Base-by-base conservation (phyloP, 2,797 vertebrate species). In the Scolopax rusticola region DNA sequence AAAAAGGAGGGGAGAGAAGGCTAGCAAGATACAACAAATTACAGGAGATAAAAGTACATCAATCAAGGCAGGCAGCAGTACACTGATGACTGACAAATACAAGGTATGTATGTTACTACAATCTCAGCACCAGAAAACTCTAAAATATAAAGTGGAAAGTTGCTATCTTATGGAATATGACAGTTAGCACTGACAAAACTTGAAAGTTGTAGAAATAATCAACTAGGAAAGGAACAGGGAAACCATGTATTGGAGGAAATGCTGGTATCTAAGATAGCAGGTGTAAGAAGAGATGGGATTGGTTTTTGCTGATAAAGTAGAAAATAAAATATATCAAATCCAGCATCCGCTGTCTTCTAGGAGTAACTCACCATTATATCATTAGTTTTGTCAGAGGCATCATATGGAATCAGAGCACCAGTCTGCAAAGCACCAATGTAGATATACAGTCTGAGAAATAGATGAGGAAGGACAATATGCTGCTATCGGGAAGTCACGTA, bases 401-500 rank as follows among this genome's bases (percentile, higher is more conserved):
- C 16, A 4, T 8, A 27, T 11, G 68, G 71, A 45, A 67, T 40
- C 33, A 43, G 83, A 80, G 51, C 36, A 6, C 10, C 51, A 32
- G 27, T 36, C 53, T 47, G 57, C 41, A 43, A 73, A n/a, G 47
- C 28, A 63, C 60, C 79, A n/a, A 3, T 15, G 38, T 0, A n/a
- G 65, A 87, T 6, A 21, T 4, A 33, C 56, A 10, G 15, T 9
- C 75, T 14, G 68, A 60, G 53, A 15, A 70, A 36, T 0, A 11
- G 59, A 47, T 11, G 30, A 54, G 43, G 53, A 28, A 16, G 24
- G 33, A 43, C 6, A 50, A 36, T 0, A 28, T 68, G 40, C 65
- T 77, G 23, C 9, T 18, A 8, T 28, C n/a, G 56, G 41, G 33
- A 33, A 48, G 23, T 15, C 36, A 33, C 0, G 0, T 3, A 63